Evolutionary conservation across 2,797 vertebrate genomes (phyloP), one percentile per base, ranked within the genome.

Genomic region (Pterois miles): DNA sequence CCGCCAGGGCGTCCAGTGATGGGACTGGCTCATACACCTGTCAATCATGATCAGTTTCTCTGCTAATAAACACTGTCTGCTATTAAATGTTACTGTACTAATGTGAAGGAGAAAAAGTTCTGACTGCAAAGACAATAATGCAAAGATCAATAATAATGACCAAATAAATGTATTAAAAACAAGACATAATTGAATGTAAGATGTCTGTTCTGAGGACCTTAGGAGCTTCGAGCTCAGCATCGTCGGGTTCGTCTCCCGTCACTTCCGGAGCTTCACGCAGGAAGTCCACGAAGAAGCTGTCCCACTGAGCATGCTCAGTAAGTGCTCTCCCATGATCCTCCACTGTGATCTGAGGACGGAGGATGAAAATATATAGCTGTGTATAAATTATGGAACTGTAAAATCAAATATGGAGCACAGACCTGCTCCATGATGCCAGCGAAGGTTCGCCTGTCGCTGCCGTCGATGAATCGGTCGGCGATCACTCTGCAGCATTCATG

Each of bases 401-500:
- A 40, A 40, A 40, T 13, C 11, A 40, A 14, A 12, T 71, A 36
- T 9, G 38, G 13, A 40, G 38, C 38, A 40, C 38, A 31, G 23
- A 96, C 96, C 94, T 92, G 93, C 74, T 90, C 90, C 84, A 96
- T 80, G 40, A 65, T 94, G 54, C 58, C 53, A 74, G 90, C 82
- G 88, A 97, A 97, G 65, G 90, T 94, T 38, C 91, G 91, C 74
- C 86, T 93, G 91, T 97, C 96, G n/a, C 84, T 90, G 81, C 90
- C 67, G 82, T 91, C 93, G 43, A 92, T 81, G 91, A 96, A 96
- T 16, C 96, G 94, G 63, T 97, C 96, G 6, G 96, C 94, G 64
- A 97, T 96, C 80, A 96, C 96, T 74, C 96, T 86, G 56, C 90
- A 89, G 63, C 96, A 96, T 78, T 97, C 96, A 7, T 97, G 95